Base-by-base conservation (phyloP, 2,888 invertebrate genomes). In the Ormia ochracea region DNA sequence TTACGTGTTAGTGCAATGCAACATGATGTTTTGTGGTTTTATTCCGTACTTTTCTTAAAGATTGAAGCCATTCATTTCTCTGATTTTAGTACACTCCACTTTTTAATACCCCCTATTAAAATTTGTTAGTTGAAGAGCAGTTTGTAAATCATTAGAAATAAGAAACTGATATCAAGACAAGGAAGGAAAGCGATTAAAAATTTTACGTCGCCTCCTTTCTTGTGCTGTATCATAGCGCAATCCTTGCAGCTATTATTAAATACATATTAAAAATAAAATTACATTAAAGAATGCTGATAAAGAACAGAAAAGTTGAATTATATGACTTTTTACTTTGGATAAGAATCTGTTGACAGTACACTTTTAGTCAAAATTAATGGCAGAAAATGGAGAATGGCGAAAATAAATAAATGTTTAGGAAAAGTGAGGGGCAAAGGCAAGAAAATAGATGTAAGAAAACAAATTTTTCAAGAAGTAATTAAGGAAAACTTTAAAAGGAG, bases 361-460 rank as follows among this genome's bases (percentile, higher is more conserved):
- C 41, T 52, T 41, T 50, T 61, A 61, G 66, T 74, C 66, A 66
- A 66, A 66, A 58, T 74, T 58, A 74, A 66, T 58, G 58, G 50
- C 31, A 21, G 23, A 66, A 58, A 74, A 56, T 66, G 38, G 14
- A n/a, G 36, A 56, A 43, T 43, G 28, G n/a, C 14, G 28, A 43
- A 17, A 59, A 19, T 10, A 26, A 26, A 41, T 52, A 5, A 59
- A 50, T 45, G 38, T 19, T 17, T 10, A 23, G 28, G 7, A n/a
- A 28, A 48, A 19, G 9, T 12, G 19, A 21, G 9, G 21, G 10
- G 41, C 9, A 4, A 21, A 9, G 10, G 7, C 50, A 58, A 45
- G 21, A 23, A 33, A 21, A 43, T 43, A 43, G 23, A 68, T 56
- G 56, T 56, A 43, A 56, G 54, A 6, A 33, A 33, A 7, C 4